Evolutionary conservation across 1,140 invertebrate genomes (phyloP).

Genomic region (Drosophila asahinai): DNA sequence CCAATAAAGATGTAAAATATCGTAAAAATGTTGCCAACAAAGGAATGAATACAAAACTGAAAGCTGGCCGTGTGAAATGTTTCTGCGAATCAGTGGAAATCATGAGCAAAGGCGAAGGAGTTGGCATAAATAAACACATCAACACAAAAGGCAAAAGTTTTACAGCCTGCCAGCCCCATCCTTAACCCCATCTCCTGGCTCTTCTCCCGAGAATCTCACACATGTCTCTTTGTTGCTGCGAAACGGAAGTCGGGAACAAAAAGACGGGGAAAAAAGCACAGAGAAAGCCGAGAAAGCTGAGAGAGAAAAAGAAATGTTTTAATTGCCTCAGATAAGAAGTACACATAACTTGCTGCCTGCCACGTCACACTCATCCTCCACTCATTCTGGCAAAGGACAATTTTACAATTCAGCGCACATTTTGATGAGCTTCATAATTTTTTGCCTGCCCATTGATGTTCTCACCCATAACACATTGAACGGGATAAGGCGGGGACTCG

Average conservation of each 20-base stretch:
- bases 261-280: neutral
- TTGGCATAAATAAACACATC: conserved; percentile 78
- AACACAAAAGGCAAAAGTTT: conserved; percentile 78
- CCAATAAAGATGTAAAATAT: conserved; percentile 16
- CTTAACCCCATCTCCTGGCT: neutral
- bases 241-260: conserved; percentile 64
- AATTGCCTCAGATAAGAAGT: conserved; percentile 79
- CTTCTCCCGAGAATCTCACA: conserved; percentile 27
- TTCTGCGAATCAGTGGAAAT: conserved; percentile 65
- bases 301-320: conserved; percentile 63
- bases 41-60: neutral
- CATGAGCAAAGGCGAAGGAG: conserved; percentile 35
- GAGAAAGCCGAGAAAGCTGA: conserved; percentile 4
- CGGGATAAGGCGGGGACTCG: neutral
- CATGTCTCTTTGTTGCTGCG: conserved; percentile 50
- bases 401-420: conserved; percentile 83
- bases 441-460: conserved; percentile 78
- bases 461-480: conserved; percentile 58
- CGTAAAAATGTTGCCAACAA: conserved; percentile 16
- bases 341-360: conserved; percentile 68
- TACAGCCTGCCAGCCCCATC: conserved; percentile 33
- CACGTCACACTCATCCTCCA: conserved; percentile 1
- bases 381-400: conserved; percentile 48
- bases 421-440: conserved; percentile 82
- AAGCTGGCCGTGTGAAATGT: conserved; percentile 28